These are phyloP conservation scores for Ernsta delagoae DNA, from an alignment of 2,888 invertebrate genomes.

Conservation along the genomic window DNA sequence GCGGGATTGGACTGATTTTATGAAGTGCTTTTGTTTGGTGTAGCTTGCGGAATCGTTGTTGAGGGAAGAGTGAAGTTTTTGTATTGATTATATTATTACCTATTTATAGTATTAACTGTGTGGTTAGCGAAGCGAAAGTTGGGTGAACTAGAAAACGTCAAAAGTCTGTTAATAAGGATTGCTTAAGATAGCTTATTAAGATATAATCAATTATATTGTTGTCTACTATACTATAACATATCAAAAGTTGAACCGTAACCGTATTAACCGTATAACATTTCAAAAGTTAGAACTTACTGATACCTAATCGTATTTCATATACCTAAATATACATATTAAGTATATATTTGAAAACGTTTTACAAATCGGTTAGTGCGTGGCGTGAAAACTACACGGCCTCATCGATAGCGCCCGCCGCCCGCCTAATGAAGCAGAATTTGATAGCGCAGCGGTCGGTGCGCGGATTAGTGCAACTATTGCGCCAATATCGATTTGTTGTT, in stretches of 20 bases:
- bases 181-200: no score
- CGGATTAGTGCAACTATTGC: slow-evolving; percentile 26
- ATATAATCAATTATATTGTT: no score
- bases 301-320: background rate
- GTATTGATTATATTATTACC: slow-evolving; percentile 1
- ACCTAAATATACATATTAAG: no score
- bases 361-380: slow-evolving; percentile 43
- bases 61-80: slow-evolving; percentile 1
- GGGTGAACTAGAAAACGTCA: no score
- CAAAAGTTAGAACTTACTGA: no score
- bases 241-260: no score
- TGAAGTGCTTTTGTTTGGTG: slow-evolving; percentile 30
- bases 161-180: no score
- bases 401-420: slow-evolving; percentile 57
- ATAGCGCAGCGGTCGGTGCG: slow-evolving; percentile 55
- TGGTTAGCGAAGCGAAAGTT: background rate
- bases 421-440: slow-evolving; percentile 80
- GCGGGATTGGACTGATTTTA: slow-evolving; percentile 29
- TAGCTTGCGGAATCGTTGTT: slow-evolving; percentile 12
- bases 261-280: no score
- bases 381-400: slow-evolving; percentile 75
- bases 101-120: slow-evolving; percentile 27
- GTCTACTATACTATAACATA: no score
- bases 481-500: background rate
- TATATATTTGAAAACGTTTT: slow-evolving; percentile 23